Evolutionary conservation across 1,140 invertebrate genomes (phyloP).

Genomic region (Metaphire vulgaris): DNA sequence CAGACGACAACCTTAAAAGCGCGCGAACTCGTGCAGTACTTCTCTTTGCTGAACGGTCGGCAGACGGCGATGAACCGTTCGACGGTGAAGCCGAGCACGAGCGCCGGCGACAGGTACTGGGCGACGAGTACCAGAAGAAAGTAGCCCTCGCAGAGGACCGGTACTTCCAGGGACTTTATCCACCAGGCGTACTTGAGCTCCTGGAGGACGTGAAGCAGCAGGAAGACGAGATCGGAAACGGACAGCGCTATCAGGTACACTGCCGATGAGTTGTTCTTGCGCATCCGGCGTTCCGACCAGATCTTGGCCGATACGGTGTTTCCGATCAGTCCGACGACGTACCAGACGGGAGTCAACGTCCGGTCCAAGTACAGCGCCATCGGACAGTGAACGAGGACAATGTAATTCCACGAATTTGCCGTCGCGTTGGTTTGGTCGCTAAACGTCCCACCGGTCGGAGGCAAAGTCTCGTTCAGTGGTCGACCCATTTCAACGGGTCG

Average conservation of each 20-base stretch:
- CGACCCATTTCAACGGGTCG: too few species aligned
- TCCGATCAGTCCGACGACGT: constrained; percentile 45
- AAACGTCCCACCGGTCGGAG: too few species aligned
- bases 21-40: constrained; percentile 67
- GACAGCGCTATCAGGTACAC: constrained; percentile 48
- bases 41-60: constrained; percentile 65
- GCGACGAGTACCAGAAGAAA: constrained; percentile 36
- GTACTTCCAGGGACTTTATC: constrained; percentile 34
- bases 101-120: constrained; percentile 59
- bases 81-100: too few species aligned
- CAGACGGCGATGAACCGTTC: too few species aligned
- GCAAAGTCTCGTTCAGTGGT: too few species aligned
- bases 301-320: constrained; percentile 46
- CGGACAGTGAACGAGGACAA: not conserved
- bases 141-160: constrained; percentile 39
- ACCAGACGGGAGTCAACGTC: constrained; percentile 30
- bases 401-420: too few species aligned
- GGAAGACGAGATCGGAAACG: constrained; percentile 44
- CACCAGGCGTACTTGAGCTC: constrained; percentile 43
- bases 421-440: too few species aligned
- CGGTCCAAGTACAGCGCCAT: constrained; percentile 19
- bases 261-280: constrained; percentile 45
- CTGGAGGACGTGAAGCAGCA: constrained; percentile 40
- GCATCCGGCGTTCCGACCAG: constrained; percentile 47
- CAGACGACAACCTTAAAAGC: too few species aligned